Evolutionary conservation across 2,888 invertebrate genomes (phyloP), one percentile per base, ranked within the genome.

Genomic region (Drosophila antonietae): DNA sequence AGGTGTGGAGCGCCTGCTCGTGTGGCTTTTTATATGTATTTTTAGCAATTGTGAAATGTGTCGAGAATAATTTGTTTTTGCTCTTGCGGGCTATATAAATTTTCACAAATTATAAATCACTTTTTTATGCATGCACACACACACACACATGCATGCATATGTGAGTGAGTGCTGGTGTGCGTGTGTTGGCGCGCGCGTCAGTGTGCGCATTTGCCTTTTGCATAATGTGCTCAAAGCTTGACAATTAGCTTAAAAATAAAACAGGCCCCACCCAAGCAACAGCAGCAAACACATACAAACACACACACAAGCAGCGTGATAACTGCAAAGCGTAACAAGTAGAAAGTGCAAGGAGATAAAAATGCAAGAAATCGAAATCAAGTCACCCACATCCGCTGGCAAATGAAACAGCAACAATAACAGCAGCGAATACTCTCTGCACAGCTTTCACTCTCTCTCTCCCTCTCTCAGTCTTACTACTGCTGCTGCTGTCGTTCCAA

Each of bases 21-120:
- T 82, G 79, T 80, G 83, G 68, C 83, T 79, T 81, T 79, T 81
- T 79, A 79, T 78, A 78, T 77, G 75, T 82, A 79, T 79, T 79
- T 79, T 68, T 79, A 79, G 79, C 71, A 79, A 67, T 82, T 79
- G 75, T 81, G 83, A 79, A 79, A 82, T 82, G 72, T 79, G 82
- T 79, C 79, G 82, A 82, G 80, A 68, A 75, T 61, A 61, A 55
- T 39, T 53, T 62, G 10, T 58, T 53, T 31, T 53, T 39, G 20
- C 41, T 53, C 31, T 46, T 15, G 53, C 53, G 31, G 49, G 28
- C 70, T 62, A 68, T 73, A 75, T 78, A 68, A 69, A 78, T 81
- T 78, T 79, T 79, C 80, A 71, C 65, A 82, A 80, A 80, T 80
- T 80, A 80, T 83, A 83, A 76, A 80, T 80, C 80, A 80, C 60